Base-by-base conservation (phyloP, 2,888 invertebrate genomes). In the Temnothorax rugatulus region DNA sequence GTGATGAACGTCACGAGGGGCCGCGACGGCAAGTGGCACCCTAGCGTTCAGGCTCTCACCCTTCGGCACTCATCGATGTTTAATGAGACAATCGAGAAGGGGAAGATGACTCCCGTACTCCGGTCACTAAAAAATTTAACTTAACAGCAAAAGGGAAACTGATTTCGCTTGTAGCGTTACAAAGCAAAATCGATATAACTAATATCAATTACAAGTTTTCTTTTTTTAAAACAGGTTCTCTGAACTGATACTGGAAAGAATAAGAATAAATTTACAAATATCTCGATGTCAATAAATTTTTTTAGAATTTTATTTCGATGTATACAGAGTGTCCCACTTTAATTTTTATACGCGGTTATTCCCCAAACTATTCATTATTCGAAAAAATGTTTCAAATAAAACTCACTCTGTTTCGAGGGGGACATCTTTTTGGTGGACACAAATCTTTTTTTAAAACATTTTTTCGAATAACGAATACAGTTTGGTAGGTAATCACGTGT, bases 1-100 rank as follows among this genome's bases (percentile, higher is more conserved):
- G 69, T 73, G 83, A 79, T 79, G 82, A 85, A 82, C 44, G 29
- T 82, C 52, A 57, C 83, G 84, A 83, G 84, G 86, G 86, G 76
- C 73, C 34, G 76, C 18, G 47, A 52, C 54, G 61, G 66, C 88
- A 82, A 86, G 82, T 77, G 82, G 25, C 77, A 38, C 82, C 59
- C 50, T 83, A 74, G 54, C 76, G 82, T 81, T 81, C 61, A 64
- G 75, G 59, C 50, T 13, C 34, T 84, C 84, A 47, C 88, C 88
- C 89, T 85, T 88, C 87, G 73, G 82, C 79, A 73, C 87, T 87
- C 85, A 76, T 88, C 84, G 89, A 88, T 88, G 88, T 88, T 88
- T 88, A 88, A 88, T 85, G 88, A 88, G 84, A 87, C 87, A 87
- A 84, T 86, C 88, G 59, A 84, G 50, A 68, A 73, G 77, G 71